A percentile compares a stretch with the other conserved stretches of the same genome.
phyloP scores from a whole-genome alignment of 2,888 invertebrate genomes.

The Orchestes rusci region DNA sequence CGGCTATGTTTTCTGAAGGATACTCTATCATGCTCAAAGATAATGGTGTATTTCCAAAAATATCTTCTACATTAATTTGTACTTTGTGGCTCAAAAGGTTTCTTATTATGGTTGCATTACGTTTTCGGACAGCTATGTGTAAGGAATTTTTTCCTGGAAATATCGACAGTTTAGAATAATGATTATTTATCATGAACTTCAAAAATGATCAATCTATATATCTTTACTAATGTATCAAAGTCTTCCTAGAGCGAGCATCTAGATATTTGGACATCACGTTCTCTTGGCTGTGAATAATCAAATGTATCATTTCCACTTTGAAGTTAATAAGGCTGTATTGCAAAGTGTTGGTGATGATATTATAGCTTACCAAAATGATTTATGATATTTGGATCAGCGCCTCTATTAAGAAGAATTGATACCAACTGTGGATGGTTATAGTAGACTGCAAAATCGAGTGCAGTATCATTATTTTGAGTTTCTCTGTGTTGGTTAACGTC shows the following conservation, averaged over 20 bases:
- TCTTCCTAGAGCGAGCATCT: not conserved
- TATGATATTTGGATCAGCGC: conserved; percentile 27
- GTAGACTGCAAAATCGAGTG: conserved; percentile 9
- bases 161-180: not conserved
- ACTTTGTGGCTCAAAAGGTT: conserved; percentile 27
- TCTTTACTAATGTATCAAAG: too few relatives aligned
- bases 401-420: too few relatives aligned
- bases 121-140: conserved; percentile 24
- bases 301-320: not conserved
- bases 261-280: not conserved
- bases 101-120: conserved; percentile 20
- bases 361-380: conserved; percentile 23
- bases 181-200: not conserved
- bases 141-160: conserved; percentile 26
- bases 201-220: too few relatives aligned
- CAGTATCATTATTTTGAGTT: conserved; percentile 8
- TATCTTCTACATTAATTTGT: conserved; percentile 26
- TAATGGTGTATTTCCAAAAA: conserved; percentile 32
- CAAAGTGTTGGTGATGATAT: too few relatives aligned
- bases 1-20: conserved; percentile 24
- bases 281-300: too few relatives aligned
- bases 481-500: conserved; percentile 2
- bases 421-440: too few relatives aligned
- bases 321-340: not conserved
- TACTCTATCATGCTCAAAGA: conserved; percentile 25